These are phyloP conservation scores for Lepus americanus DNA, from an alignment of 2,113 vertebrate genomes.

Conservation along the genomic window DNA sequence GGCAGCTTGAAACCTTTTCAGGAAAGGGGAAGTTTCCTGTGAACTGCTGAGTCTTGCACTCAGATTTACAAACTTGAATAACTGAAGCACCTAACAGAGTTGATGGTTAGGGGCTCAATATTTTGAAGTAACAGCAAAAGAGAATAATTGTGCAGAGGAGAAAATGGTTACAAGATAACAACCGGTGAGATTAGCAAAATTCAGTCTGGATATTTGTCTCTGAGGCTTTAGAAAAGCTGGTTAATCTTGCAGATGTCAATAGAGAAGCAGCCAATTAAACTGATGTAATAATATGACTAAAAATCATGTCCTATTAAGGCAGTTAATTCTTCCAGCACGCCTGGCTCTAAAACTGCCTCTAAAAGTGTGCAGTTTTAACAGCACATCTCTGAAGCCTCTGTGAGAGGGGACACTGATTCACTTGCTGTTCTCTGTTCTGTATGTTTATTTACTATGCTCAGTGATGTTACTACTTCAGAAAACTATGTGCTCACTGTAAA, in stretches of 20 bases:
- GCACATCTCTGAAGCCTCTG: constrained; percentile 12
- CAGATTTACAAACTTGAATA: constrained; percentile 13
- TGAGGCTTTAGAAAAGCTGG: neutral
- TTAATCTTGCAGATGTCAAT: neutral
- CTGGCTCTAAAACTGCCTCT: constrained; percentile 36
- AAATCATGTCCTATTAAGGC: constrained; percentile 18
- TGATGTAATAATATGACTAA: constrained; percentile 4
- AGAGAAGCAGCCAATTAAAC: neutral
- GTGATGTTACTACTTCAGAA: constrained; percentile 58
- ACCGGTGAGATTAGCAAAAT: neutral
- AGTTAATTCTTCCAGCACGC: neutral
- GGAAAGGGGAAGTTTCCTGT: neutral
- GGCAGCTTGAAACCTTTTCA: neutral
- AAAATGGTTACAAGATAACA: neutral
- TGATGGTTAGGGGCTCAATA: neutral
- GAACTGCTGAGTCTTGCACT: neutral
- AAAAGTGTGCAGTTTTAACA: constrained; percentile 6
- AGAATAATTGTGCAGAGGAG: neutral
- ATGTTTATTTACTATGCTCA: constrained; percentile 58
- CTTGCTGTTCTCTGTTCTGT: neutral
- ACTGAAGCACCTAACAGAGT: neutral
- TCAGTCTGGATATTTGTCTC: constrained; percentile 9
- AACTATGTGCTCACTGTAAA: constrained; percentile 46
- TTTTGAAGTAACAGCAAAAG: constrained; percentile 22
- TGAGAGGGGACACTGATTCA: neutral